Evolutionary conservation across 2,888 invertebrate species (phyloP).

Genomic region (Leucophenga maculata): DNA sequence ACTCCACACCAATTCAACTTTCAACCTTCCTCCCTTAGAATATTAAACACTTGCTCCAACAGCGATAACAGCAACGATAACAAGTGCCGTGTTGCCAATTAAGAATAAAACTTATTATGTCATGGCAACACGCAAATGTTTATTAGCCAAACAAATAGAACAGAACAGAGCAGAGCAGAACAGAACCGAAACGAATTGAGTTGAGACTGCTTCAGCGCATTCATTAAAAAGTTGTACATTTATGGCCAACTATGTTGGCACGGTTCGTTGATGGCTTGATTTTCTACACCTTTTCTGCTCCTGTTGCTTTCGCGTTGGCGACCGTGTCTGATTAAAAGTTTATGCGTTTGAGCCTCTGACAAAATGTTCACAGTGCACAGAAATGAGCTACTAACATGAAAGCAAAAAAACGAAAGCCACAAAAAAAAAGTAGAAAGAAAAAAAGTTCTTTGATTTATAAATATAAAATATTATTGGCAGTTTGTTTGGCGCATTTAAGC

Average conservation of each 20-base stretch:
- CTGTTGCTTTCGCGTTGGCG: neutral
- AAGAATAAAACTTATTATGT: conserved; percentile 52
- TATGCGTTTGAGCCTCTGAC: neutral
- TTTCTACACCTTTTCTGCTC: neutral
- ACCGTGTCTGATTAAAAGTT: conserved; percentile 8
- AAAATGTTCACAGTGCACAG: neutral
- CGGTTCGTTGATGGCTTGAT: too few relatives aligned
- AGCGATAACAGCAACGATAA: neutral
- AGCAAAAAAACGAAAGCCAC: neutral
- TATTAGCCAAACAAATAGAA: conserved; percentile 57
- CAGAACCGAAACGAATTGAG: too few relatives aligned
- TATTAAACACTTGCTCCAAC: neutral
- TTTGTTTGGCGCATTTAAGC: too few relatives aligned
- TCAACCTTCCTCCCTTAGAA: too few relatives aligned
- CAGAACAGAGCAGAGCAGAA: conserved; percentile 48
- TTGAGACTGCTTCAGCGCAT: conserved; percentile 14
- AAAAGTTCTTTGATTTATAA: too few relatives aligned
- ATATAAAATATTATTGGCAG: too few relatives aligned
- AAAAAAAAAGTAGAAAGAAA: neutral
- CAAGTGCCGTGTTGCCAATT: conserved; percentile 51
- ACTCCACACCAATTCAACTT: too few relatives aligned
- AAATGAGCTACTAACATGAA: neutral
- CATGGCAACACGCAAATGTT: conserved; percentile 59
- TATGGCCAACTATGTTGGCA: neutral
- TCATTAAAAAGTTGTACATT: conserved; percentile 58